Conservation (phyloP, 2,113 vertebrate genomes). For the Neolamprologus caudopunctatus region DNA sequence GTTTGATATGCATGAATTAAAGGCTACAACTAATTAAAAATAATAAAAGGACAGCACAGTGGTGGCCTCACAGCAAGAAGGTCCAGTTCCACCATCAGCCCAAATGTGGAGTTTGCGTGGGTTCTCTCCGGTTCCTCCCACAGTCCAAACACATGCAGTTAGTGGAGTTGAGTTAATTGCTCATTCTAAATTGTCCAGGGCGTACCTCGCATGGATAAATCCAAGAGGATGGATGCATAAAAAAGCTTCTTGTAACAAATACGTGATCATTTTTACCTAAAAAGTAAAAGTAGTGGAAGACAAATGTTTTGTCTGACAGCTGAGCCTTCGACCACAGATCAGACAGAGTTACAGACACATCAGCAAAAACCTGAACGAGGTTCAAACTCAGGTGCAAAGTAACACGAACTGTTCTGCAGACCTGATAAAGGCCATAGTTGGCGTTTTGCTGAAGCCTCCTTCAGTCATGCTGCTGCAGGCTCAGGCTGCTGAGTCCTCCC, state of each 20-base stretch:
- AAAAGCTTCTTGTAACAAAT: neutral
- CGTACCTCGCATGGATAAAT: neutral
- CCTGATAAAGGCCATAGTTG: neutral
- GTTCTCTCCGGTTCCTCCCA: neutral
- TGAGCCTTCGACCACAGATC: neutral
- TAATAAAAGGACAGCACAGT: accelerated
- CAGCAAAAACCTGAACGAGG: neutral
- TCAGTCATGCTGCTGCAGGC: neutral
- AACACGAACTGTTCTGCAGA: neutral
- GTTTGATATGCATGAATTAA: neutral
- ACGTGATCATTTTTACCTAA: neutral
- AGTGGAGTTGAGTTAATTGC: neutral
- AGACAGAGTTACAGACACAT: neutral
- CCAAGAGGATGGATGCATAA: neutral
- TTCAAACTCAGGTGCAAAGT: neutral
- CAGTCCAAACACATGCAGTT: accelerated
- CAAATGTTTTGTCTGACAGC: neutral
- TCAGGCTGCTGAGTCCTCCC: neutral
- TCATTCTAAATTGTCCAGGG: neutral
- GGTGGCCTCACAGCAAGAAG: neutral
- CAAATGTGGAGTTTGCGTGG: neutral
- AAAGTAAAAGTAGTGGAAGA: neutral
- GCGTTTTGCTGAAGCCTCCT: neutral
- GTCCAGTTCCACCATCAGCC: neutral
- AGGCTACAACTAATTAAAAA: neutral